Conservation (phyloP, 2,113 vertebrate genomes). For the Coptodon bakossiorum region DNA sequence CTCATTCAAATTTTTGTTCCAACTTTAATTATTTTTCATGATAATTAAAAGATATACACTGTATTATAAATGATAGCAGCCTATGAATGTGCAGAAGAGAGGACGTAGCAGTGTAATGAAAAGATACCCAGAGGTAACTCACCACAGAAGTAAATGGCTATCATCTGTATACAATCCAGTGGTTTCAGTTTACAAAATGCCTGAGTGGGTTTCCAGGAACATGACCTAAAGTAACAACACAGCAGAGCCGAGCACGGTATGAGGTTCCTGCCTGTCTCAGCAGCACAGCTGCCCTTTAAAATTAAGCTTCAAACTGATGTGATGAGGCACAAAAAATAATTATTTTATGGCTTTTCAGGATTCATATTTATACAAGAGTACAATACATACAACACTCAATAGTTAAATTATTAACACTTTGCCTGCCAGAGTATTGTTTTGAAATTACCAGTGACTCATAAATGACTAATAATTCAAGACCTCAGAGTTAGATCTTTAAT, state of each 20-base stretch:
- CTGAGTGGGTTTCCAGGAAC: constrained; percentile 31
- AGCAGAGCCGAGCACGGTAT: background rate
- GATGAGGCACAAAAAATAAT: background rate
- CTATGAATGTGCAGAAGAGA: background rate
- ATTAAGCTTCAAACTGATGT: background rate
- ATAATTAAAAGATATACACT: background rate
- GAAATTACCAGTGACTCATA: background rate
- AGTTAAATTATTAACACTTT: background rate
- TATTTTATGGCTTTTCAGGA: background rate
- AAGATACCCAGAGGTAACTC: background rate
- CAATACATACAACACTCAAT: background rate
- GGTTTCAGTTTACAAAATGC: constrained; percentile 25
- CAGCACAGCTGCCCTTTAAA: background rate
- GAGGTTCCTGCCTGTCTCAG: constrained; percentile 16
- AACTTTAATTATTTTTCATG: background rate
- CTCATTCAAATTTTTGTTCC: background rate
- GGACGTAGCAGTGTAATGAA: background rate
- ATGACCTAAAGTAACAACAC: background rate
- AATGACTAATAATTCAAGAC: background rate
- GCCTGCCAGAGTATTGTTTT: background rate
- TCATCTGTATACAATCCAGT: constrained; percentile 28
- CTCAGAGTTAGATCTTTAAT: background rate
- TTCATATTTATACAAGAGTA: background rate
- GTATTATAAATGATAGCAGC: background rate
- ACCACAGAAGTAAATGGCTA: constrained; percentile 11